Evolutionary conservation across 1,140 invertebrate species (phyloP).

Genomic region (Micrasema minimum): DNA sequence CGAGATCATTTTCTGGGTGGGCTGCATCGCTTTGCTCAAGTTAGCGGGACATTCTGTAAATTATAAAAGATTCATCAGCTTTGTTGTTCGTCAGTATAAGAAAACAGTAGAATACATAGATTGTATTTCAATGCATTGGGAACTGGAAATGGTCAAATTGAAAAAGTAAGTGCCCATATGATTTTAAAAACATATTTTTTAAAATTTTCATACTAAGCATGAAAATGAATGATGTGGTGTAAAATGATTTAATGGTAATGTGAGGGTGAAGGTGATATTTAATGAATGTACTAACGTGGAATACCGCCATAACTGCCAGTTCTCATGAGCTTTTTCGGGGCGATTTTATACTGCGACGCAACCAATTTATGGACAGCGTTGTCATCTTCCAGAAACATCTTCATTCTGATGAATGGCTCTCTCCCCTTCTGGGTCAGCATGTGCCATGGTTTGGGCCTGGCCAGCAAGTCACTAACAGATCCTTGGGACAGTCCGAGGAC

Average conservation of each 20-base stretch:
- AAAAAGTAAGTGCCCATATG: too few relatives aligned
- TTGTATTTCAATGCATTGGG: too few relatives aligned
- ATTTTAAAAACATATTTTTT: too few relatives aligned
- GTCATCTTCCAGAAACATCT: constrained; percentile 97
- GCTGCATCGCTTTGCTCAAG: constrained; percentile 79
- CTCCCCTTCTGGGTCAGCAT: constrained; percentile 97
- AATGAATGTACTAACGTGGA: constrained; percentile 73
- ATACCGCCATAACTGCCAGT: constrained; percentile 91
- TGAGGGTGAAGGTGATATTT: too few relatives aligned
- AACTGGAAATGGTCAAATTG: too few relatives aligned
- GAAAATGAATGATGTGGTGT: too few relatives aligned
- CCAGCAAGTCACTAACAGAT: constrained; percentile 93
- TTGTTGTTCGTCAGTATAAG: neutral
- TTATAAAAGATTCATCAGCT: constrained; percentile 13
- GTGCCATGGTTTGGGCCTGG: constrained; percentile 96
- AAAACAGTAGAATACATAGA: too few relatives aligned
- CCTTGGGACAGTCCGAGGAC: constrained; percentile 96
- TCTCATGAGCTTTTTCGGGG: constrained; percentile 94
- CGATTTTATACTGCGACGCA: constrained; percentile 97
- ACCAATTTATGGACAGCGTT: constrained; percentile 97
- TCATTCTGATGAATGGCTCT: constrained; percentile 98
- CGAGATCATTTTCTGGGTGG: constrained; percentile 78
- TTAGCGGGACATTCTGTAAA: constrained; percentile 75
- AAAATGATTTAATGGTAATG: too few relatives aligned
- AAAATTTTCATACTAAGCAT: too few relatives aligned